Base-by-base conservation (phyloP, 92 coral and sea anemone genomes). In the Diadumene lineata region DNA sequence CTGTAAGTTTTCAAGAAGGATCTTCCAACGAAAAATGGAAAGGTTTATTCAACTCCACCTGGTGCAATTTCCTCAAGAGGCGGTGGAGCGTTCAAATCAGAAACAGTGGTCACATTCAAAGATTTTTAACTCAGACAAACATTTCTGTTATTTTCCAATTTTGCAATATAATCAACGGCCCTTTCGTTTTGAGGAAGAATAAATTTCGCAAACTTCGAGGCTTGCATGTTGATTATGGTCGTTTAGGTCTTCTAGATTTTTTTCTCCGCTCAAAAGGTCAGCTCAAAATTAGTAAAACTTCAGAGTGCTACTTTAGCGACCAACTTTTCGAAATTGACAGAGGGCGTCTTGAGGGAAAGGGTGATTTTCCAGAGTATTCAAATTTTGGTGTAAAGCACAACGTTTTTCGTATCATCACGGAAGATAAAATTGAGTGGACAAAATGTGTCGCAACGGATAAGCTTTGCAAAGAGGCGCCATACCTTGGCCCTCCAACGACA, bases 341-440 rank as follows among this genome's bases (percentile, higher is more conserved):
- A 23, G 94, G 88, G 17, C 31, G 65, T 16, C 69, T 72, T 17
- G 81, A 85, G 53, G 82, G 77, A 11, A 18, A 64, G 13, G 38
- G 65, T 11, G 71, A 81, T 64, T 82, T 89, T 43, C 86, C 80
- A 0, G 94, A 89, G 28, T 86, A 85, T 55, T 60, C 88, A 0
- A 26, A 53, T 4, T 79, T 89, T 74, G 90, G 90, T 0, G 65
- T 31, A 18, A 72, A 62, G 27, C 88, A 85, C 82, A 73, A 69
- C 7, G 72, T 88, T 51, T 64, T 88, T 61, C 79, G 93, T 61
- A 88, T 84, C 48, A 70, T 88, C 0, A 85, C 69, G 68, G 87
- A 85, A 66, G 82, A 66, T 57, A 77, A 77, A 53, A 78, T 89
- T 9, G 90, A 89, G 60, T 89, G 93, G 93, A 89, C 93, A 7